Evolutionary conservation across 23 tunicate species (phyloP), one percentile per base, ranked within the genome.

Genomic region (Botrylloides violaceus): DNA sequence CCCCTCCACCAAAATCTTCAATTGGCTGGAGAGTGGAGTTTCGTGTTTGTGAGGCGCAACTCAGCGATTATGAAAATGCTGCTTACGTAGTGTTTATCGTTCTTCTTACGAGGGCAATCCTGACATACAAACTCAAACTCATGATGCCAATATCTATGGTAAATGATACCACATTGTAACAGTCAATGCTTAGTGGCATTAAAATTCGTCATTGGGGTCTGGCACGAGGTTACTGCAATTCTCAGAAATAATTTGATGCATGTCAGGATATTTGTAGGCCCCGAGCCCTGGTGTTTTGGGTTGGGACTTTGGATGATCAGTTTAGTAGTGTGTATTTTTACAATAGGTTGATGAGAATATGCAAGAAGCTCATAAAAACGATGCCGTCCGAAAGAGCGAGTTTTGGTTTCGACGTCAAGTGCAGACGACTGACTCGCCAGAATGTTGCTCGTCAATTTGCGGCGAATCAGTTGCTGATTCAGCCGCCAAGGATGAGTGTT

Each of bases 1-100:
- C 97, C 3, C 97, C 97, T 0, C 97, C 97, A 27, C 97, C 97
- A 0, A 83, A 83, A 1, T 90, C 97, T 24, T 76, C 85, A 3
- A 90, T 90, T 31, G 97, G 97, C 0, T 90, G 97, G 97, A 68
- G 97, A 38, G 97, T 90, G 5, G 97, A 90, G 59, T 90, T 90
- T 66, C 81, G 97, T 15, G 97, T 83, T 3, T 78, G 77, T 28
- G 97, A 90, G 33, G 97, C 90, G 9, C 97, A 90, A 35, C 75
- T 90, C 15, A 90, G 89, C 22, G 97, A 90, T 70, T 90, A 82
- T 43, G 97, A 90, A 61, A 90, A 90, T 48, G 97, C 97, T 0
- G 97, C 97, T 15, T 90, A 78, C 63, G 97, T 80, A n/a, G 90
- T 90, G 39, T 90, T 90, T 38, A 79, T 90, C 56, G 85, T 90